Evolutionary conservation across 2,797 vertebrate genomes (phyloP).

Genomic region (Phrynocephalus vlangalii): DNA sequence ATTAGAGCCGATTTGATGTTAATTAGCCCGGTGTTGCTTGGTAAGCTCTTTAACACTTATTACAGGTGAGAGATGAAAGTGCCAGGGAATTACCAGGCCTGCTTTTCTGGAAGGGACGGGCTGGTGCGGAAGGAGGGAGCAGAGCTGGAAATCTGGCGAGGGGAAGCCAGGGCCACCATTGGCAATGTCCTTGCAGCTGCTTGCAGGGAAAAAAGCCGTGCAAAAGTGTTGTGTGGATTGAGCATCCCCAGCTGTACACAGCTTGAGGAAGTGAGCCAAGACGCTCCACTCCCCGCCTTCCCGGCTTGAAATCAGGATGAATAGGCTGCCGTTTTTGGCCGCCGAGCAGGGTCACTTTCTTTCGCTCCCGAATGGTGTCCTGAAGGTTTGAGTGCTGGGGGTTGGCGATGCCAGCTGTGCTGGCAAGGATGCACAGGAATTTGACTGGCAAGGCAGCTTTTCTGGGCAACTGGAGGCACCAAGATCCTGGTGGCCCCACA

Average conservation of each 20-base stretch:
- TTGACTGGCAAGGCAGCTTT: no score
- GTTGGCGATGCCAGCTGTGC: no score
- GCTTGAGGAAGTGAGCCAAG: background rate
- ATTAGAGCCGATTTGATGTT: slow-evolving; percentile 70
- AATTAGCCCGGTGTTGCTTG: slow-evolving; percentile 70
- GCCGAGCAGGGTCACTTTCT: no score
- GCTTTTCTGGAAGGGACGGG: background rate
- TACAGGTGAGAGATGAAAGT: slow-evolving; percentile 38
- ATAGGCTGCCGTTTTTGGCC: no score
- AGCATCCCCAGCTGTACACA: background rate
- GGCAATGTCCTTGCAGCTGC: background rate
- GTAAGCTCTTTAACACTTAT: slow-evolving; percentile 69
- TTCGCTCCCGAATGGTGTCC: no score
- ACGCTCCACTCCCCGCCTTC: no score
- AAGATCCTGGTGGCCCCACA: no score
- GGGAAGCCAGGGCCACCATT: background rate
- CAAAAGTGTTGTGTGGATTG: no score
- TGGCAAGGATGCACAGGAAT: no score
- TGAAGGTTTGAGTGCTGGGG: no score
- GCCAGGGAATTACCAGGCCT: background rate
- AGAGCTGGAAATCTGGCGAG: background rate
- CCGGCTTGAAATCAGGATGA: background rate
- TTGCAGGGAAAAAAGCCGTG: background rate
- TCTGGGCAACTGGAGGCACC: no score
- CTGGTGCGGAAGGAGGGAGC: background rate